phyloP scores from a whole-genome alignment of 2,797 vertebrate species.

The Dryobates pubescens region DNA sequence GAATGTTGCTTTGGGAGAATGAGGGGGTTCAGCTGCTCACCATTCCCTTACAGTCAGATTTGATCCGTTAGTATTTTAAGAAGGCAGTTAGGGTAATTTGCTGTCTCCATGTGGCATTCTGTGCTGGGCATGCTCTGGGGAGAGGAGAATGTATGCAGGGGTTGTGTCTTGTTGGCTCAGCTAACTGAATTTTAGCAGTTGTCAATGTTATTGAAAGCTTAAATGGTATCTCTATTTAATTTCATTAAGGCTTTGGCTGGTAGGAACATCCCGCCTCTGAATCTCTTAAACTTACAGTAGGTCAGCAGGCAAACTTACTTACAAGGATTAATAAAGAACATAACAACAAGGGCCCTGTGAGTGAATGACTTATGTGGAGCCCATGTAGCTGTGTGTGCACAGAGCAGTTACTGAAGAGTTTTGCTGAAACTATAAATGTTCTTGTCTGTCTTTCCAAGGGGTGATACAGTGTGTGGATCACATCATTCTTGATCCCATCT shows the following conservation, averaged over 20 bases:
- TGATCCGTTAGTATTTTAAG: not conserved
- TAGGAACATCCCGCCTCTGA: not conserved
- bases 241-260: not conserved
- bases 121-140: not conserved
- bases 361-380: not conserved
- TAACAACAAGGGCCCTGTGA: not conserved
- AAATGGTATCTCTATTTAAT: not conserved
- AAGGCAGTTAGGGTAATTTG: not conserved
- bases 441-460: not conserved
- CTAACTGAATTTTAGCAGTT: not conserved
- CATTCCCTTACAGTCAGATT: not conserved
- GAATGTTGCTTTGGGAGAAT: not conserved
- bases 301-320: not conserved
- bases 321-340: not conserved
- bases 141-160: not conserved
- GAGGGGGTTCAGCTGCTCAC: not conserved
- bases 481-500: rapidly evolving
- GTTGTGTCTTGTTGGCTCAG: slow-evolving; percentile 8
- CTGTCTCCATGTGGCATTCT: not conserved
- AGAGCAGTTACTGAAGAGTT: not conserved
- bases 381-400: not conserved
- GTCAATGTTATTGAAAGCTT: slow-evolving; percentile 26
- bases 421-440: not conserved
- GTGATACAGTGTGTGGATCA: not conserved
- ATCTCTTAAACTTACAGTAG: not conserved